Base-by-base conservation (phyloP, 2,113 vertebrate species). In the Hystrix cristata region DNA sequence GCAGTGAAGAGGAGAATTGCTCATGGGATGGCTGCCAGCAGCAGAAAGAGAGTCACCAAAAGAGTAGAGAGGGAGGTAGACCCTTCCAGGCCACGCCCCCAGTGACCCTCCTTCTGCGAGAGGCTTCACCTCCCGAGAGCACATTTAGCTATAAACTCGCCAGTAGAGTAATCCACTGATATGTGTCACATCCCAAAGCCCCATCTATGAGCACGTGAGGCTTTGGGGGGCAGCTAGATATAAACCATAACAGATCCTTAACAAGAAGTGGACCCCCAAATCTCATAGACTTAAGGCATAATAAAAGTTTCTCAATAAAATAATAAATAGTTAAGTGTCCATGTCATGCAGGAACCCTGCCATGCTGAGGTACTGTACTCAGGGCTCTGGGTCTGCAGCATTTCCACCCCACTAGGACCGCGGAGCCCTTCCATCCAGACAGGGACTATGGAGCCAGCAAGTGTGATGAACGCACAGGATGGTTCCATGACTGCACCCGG, bases 281-380 rank as follows among this genome's bases (percentile, higher is more conserved):
- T 90, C 13, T 62, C 55, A 79, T 23, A 53, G 18, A 7, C 15
- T 67, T 72, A 60, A 18, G 7, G 31, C 51, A 79, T 12, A 62
- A 7, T 48, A 29, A 48, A 78, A 62, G 12, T 38, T 60, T 34
- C 51, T 81, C 43, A 19, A 10, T n/a, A 29, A 21, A 7, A 3
- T 34, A 21, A 29, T 34, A n/a, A 14, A 16, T 29, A 31, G 13
- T 60, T 65, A 23, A 84, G 48, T 18, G 51, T 18, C 29, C 16
- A 4, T 51, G 27, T 55, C 87, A 69, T 19, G 0, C 25, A 25
- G 53, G 23, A 11, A 60, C 10, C n/a, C 71, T 38, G 79, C 64
- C 0, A 19, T 55, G 18, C 31, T 4, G 14, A 69, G 12, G 69
- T 8, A 4, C 5, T 6, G 51, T 1, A 72, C 9, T 7, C 0